Evolutionary conservation across 1,140 invertebrate genomes (phyloP).

Genomic region (Choristoneura fumiferana): DNA sequence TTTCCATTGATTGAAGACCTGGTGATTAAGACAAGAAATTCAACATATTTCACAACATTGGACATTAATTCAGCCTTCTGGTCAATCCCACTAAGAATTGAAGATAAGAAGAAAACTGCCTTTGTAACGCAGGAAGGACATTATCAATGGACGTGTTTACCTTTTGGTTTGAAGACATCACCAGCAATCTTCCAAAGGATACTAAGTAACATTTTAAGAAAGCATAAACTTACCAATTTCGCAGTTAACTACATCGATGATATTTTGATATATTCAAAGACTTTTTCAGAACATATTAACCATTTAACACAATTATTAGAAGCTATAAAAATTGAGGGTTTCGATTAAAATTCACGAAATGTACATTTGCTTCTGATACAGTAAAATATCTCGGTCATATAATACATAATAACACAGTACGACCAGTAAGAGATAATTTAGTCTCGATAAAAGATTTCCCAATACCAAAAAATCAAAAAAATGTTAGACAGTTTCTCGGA

Average conservation of each 20-base stretch:
- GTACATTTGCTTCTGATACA: conserved; percentile 43
- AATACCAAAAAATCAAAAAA: conserved; percentile 31
- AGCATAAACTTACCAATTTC: conserved; percentile 37
- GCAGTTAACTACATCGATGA: conserved; percentile 46
- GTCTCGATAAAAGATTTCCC: too few relatives aligned
- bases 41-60: conserved; percentile 48
- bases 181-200: conserved; percentile 55
- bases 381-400: conserved; percentile 51
- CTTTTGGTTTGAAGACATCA: conserved; percentile 50
- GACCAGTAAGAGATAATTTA: too few relatives aligned
- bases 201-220: conserved; percentile 41
- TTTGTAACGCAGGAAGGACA: conserved; percentile 61
- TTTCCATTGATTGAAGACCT: conserved; percentile 32
- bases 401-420: too few relatives aligned
- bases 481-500: conserved; percentile 40
- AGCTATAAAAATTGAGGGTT: conserved; percentile 18
- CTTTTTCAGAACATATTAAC: conserved; percentile 38
- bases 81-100: conserved; percentile 49
- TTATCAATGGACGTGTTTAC: conserved; percentile 49
- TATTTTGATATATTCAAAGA: conserved; percentile 43
- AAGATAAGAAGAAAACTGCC: conserved; percentile 54
- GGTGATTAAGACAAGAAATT: conserved; percentile 42
- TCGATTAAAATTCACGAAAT: conserved; percentile 48
- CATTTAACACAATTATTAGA: conserved; percentile 28
- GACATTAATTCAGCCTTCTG: conserved; percentile 66